phyloP scores from a whole-genome alignment of 2,888 invertebrate genomes.

The Drosophila borealis region DNA sequence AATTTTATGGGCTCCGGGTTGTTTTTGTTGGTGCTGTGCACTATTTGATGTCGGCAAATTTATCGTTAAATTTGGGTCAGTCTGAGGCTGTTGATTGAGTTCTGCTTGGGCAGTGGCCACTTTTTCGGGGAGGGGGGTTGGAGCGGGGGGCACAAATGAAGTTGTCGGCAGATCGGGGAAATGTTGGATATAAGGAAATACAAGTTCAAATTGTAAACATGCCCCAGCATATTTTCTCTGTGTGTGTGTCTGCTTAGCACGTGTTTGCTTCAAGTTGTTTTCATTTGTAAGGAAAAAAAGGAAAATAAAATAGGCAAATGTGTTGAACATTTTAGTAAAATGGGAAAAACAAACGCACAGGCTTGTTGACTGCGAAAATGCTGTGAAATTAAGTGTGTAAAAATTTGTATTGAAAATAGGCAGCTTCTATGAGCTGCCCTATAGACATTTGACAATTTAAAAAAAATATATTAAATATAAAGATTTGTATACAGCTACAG shows the following conservation, averaged over 20 bases:
- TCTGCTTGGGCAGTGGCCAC: constrained; percentile 51
- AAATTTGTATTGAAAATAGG: too few species aligned
- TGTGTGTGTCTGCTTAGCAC: constrained; percentile 19
- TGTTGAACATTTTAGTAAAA: constrained; percentile 26
- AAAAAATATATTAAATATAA: too few species aligned
- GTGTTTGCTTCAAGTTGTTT: constrained; percentile 35
- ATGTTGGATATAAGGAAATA: constrained; percentile 11
- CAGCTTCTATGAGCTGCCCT: neutral
- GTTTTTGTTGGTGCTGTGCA: constrained; percentile 35
- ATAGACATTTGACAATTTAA: too few species aligned
- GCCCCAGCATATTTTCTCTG: constrained; percentile 23
- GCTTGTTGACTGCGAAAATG: neutral
- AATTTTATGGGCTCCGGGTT: constrained; percentile 34
- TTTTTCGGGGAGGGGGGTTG: constrained; percentile 4
- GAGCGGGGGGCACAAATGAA: constrained; percentile 14
- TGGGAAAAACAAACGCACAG: neutral
- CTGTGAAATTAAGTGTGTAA: neutral
- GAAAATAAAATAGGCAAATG: constrained; percentile 36
- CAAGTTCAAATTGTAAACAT: constrained; percentile 34
- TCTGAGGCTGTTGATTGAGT: constrained; percentile 69
- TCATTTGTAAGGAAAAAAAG: constrained; percentile 17
- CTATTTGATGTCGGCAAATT: constrained; percentile 67
- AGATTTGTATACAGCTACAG: too few species aligned
- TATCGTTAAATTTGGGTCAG: constrained; percentile 73
- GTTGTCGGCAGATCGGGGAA: constrained; percentile 22